Conservation (phyloP, 2,113 vertebrate species). For the Terrapene triunguis region DNA sequence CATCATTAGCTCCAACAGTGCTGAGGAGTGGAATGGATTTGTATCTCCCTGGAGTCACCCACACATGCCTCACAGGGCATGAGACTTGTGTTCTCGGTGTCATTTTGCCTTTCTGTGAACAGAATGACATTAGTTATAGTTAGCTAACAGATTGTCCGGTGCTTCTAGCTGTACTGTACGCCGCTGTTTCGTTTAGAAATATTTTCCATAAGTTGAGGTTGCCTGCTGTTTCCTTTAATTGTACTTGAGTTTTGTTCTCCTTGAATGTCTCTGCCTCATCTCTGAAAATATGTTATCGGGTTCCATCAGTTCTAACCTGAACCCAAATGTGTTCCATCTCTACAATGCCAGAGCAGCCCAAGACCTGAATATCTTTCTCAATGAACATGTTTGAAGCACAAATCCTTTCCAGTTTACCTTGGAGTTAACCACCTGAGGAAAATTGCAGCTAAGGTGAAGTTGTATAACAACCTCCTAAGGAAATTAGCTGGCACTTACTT, state of each 20-base stretch:
- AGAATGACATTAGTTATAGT: not conserved
- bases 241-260: not conserved
- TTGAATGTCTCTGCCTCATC: accelerated
- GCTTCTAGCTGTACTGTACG: not conserved
- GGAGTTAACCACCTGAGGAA: not conserved
- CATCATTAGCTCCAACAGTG: constrained; percentile 9
- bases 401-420: not conserved
- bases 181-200: not conserved
- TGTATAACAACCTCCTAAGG: not conserved
- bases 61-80: not conserved
- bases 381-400: not conserved
- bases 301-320: accelerated
- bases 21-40: constrained; percentile 3
- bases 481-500: not conserved
- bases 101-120: not conserved
- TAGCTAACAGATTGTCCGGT: not conserved
- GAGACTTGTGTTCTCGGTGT: not conserved
- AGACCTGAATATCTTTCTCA: not conserved
- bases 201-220: not conserved
- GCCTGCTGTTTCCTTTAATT: constrained; percentile 30
- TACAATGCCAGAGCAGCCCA: not conserved
- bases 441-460: not conserved
- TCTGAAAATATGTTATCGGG: not conserved
- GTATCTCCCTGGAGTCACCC: not conserved
- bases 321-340: not conserved